Evolutionary conservation across 2,113 vertebrate species (phyloP).

Genomic region (Gavialis gangeticus): DNA sequence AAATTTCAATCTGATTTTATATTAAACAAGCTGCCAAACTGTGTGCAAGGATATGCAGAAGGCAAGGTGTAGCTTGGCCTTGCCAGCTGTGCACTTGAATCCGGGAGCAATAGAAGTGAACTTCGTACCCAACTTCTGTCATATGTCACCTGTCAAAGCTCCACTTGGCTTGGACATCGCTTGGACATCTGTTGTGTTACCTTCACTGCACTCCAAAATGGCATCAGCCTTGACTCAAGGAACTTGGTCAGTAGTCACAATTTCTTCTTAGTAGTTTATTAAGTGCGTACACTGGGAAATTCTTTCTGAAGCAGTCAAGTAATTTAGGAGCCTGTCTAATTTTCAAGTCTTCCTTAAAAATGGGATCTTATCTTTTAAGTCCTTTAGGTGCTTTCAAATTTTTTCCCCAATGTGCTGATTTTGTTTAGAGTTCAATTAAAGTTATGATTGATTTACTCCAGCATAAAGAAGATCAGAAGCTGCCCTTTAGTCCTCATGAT

Average conservation of each 20-base stretch:
- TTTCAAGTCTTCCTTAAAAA: background rate
- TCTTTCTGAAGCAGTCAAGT: background rate
- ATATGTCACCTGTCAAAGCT: background rate
- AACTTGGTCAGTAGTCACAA: background rate
- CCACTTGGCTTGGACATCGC: background rate
- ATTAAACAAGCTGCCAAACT: conserved; percentile 25
- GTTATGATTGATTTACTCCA: background rate
- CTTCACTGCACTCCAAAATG: background rate
- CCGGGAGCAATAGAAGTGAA: background rate
- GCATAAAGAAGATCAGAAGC: background rate
- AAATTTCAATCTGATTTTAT: conserved; percentile 21
- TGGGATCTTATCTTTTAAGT: background rate
- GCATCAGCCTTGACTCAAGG: background rate
- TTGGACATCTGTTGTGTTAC: background rate
- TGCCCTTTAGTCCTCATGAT: background rate
- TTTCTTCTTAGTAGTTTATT: background rate
- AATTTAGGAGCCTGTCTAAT: background rate
- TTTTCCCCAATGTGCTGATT: background rate
- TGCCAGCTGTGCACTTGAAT: background rate
- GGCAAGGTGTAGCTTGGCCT: background rate
- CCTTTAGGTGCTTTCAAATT: background rate
- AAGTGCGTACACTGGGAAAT: background rate
- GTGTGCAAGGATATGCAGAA: conserved; percentile 6
- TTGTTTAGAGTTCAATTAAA: background rate
- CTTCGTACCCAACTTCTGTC: conserved; percentile 9